A percentile compares a stretch with the other conserved stretches of the same genome.
phyloP scores from a whole-genome alignment of 2,888 invertebrate genomes.

The Leuctra nigra region DNA sequence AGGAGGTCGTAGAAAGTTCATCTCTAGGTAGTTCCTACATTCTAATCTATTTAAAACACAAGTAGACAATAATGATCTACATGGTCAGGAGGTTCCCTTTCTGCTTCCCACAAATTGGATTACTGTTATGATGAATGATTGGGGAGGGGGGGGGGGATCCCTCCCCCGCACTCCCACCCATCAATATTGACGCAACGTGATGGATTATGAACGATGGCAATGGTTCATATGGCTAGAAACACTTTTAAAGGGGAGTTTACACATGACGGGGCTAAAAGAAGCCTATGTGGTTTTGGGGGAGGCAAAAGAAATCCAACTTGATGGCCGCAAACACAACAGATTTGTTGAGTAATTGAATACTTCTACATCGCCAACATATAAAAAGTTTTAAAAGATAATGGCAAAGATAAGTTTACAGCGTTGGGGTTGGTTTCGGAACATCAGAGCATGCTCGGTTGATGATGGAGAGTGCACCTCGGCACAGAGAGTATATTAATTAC shows the following conservation, averaged over 20 bases:
- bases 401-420: too few species aligned
- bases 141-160: neutral
- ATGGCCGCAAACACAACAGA: too few species aligned
- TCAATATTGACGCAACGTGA: slow-evolving; percentile 21
- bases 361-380: too few species aligned
- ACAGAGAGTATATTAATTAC: too few species aligned
- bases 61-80: slow-evolving; percentile 20
- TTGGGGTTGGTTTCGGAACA: too few species aligned
- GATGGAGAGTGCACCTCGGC: too few species aligned
- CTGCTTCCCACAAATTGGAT: slow-evolving; percentile 23
- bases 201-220: slow-evolving; percentile 19
- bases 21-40: too few species aligned
- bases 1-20: too few species aligned
- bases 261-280: neutral
- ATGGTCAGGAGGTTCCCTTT: neutral
- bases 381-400: too few species aligned
- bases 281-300: neutral
- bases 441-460: too few species aligned
- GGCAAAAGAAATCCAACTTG: too few species aligned
- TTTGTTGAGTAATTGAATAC: too few species aligned
- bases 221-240: slow-evolving; percentile 1
- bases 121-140: slow-evolving; percentile 27
- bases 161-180: slow-evolving; percentile 4
- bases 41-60: slow-evolving; percentile 10
- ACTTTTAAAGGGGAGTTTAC: neutral